These are phyloP conservation scores for Microdon myrmicae DNA, from an alignment of 2,888 invertebrate genomes.

Conservation along the genomic window DNA sequence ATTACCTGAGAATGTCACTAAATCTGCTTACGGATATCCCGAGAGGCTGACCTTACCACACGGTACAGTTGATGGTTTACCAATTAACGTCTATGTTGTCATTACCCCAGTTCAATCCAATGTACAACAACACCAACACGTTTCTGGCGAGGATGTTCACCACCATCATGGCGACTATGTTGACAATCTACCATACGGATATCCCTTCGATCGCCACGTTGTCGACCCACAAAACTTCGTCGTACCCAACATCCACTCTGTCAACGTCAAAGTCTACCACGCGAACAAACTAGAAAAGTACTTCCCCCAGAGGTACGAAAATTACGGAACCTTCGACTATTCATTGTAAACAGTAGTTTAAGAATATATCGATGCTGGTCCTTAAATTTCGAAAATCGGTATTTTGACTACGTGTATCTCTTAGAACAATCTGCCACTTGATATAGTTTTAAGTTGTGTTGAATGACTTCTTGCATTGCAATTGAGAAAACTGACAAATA, in stretches of 20 bases:
- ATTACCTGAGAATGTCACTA: constrained; percentile 66
- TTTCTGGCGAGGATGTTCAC: no score
- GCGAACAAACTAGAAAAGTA: constrained; percentile 51
- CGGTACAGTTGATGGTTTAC: constrained; percentile 72
- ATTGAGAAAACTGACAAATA: no score
- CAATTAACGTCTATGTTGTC: constrained; percentile 72
- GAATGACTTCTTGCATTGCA: no score
- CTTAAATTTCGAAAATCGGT: neutral
- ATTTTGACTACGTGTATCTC: constrained; percentile 10
- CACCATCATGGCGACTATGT: constrained; percentile 68
- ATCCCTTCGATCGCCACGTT: constrained; percentile 77
- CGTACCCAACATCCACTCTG: constrained; percentile 72
- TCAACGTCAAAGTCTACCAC: constrained; percentile 67
- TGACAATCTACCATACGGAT: constrained; percentile 74
- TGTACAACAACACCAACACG: constrained; percentile 56
- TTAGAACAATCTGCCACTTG: constrained; percentile 15
- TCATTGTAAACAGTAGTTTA: constrained; percentile 9
- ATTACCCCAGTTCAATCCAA: constrained; percentile 70
- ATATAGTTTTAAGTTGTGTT: constrained; percentile 8
- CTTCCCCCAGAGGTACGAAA: constrained; percentile 25
- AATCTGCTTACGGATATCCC: constrained; percentile 72
- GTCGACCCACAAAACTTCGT: constrained; percentile 69
- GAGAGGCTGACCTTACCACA: constrained; percentile 74
- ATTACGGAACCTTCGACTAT: constrained; percentile 38
- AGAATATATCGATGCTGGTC: neutral